Evolutionary conservation across 53 echinoderm and acorn worm genomes (phyloP).

Genomic region (Temnopleurus reevesii): DNA sequence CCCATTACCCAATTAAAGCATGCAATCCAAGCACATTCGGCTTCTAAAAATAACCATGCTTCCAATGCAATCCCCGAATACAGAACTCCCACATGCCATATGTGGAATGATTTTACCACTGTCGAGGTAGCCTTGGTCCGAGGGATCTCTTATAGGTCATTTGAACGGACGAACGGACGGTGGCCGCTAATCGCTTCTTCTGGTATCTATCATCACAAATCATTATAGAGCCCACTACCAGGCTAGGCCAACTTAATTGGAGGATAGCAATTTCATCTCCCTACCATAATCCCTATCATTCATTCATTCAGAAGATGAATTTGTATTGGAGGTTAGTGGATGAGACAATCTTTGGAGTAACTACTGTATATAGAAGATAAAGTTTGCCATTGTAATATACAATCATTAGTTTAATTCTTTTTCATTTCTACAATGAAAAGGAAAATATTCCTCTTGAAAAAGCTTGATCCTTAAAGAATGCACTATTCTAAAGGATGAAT

Average conservation of each 20-base stretch:
- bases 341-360: too few relatives aligned
- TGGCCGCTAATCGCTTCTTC: constrained; percentile 28
- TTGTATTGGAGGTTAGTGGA: too few relatives aligned
- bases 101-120: constrained; percentile 17
- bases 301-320: not conserved
- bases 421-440: too few relatives aligned
- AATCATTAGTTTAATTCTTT: too few relatives aligned
- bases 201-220: constrained; percentile 28
- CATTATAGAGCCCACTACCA: not conserved
- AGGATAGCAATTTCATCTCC: constrained; percentile 30
- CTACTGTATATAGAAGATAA: too few relatives aligned
- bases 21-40: not conserved
- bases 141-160: constrained; percentile 14
- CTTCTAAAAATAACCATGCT: not conserved
- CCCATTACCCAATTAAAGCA: not conserved
- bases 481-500: too few relatives aligned
- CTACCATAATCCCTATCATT: not conserved
- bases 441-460: too few relatives aligned
- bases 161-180: not conserved
- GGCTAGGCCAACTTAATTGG: constrained; percentile 34
- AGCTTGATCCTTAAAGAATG: too few relatives aligned
- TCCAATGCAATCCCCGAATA: not conserved
- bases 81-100: not conserved
- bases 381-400: too few relatives aligned
- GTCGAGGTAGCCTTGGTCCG: constrained; percentile 18